These are phyloP conservation scores for Caranx ignobilis DNA, from an alignment of 2,113 vertebrate species.

Conservation along the genomic window DNA sequence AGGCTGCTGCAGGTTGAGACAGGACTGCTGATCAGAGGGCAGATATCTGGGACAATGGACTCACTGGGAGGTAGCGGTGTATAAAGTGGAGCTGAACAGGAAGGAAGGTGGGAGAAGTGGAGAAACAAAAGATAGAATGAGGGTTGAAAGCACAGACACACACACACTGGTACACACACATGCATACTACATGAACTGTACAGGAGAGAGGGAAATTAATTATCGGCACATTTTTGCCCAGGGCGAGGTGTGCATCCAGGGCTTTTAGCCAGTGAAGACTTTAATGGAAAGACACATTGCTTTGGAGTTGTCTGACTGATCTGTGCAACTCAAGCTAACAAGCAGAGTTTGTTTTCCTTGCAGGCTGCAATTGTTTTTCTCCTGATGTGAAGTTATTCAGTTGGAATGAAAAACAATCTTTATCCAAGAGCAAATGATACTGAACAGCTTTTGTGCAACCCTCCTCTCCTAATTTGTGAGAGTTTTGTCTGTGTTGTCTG, in stretches of 20 bases:
- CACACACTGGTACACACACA: no score
- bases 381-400: neutral
- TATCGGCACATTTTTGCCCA: neutral
- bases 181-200: neutral
- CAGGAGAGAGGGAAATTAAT: neutral
- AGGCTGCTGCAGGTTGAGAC: constrained; percentile 56
- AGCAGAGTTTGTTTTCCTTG: neutral
- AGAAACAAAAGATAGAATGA: constrained; percentile 19
- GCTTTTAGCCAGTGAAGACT: neutral
- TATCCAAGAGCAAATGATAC: neutral
- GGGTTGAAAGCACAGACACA: neutral
- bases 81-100: neutral
- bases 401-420: neutral
- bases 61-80: constrained; percentile 30
- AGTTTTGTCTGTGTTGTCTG: neutral
- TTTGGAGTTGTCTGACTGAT: neutral
- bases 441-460: neutral
- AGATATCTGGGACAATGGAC: constrained; percentile 68
- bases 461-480: neutral
- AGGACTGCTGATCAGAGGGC: constrained; percentile 60
- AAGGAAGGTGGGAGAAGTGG: neutral
- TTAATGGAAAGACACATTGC: neutral
- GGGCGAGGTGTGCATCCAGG: neutral
- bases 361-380: neutral
- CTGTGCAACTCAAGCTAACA: neutral